These are phyloP conservation scores for Stictonetta naevosa DNA, from an alignment of 2,113 vertebrate species.

Conservation along the genomic window DNA sequence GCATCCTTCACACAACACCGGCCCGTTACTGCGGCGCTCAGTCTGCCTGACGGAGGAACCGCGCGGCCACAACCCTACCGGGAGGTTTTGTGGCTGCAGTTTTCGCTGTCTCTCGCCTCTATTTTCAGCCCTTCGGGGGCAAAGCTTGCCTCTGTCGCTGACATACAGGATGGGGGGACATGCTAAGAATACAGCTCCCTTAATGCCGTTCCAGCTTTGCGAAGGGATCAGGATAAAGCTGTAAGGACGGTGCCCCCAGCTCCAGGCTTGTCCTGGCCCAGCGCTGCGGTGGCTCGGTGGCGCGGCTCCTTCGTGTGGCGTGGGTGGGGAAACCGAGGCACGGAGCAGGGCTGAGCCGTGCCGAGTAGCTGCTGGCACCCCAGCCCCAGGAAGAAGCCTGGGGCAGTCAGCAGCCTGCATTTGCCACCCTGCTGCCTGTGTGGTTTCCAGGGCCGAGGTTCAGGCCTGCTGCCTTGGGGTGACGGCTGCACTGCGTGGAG, in stretches of 20 bases:
- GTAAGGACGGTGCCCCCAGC: background rate
- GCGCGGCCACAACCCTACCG: accelerated
- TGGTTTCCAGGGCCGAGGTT: background rate
- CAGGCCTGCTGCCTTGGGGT: background rate
- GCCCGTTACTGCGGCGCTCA: background rate
- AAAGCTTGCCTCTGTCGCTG: background rate
- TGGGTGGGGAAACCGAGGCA: background rate
- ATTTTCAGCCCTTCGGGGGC: background rate
- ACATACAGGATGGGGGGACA: background rate
- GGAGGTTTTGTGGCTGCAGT: background rate
- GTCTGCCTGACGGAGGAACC: background rate
- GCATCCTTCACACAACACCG: background rate
- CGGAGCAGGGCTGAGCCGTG: accelerated
- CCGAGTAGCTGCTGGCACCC: background rate
- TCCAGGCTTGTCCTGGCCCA: background rate
- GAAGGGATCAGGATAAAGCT: constrained; percentile 9
- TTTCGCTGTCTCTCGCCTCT: background rate
- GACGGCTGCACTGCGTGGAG: background rate
- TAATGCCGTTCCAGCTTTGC: constrained; percentile 14
- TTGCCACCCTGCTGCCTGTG: background rate
- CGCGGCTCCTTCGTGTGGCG: accelerated
- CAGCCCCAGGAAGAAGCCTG: background rate
- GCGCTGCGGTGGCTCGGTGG: background rate
- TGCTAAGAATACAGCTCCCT: background rate
- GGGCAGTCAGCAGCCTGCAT: accelerated